A percentile compares a stretch with the other conserved stretches of the same genome.
Conservation (phyloP, 2,888 invertebrate species). For the Scotopteryx bipunctaria region DNA sequence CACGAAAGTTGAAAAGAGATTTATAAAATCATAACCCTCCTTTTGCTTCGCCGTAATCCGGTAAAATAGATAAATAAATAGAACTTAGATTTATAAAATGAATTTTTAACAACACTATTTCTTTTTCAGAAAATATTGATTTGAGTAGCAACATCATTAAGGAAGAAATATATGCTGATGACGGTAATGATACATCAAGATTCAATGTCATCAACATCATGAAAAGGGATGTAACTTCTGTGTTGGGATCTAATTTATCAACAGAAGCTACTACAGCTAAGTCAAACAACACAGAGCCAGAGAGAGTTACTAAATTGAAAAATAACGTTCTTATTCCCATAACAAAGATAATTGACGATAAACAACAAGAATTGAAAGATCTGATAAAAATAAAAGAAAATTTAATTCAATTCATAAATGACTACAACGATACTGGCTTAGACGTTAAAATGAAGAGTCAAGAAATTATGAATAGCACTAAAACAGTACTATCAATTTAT, state of each 20-base stretch:
- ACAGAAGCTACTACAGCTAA: conserved; percentile 20
- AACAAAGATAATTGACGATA: conserved; percentile 51
- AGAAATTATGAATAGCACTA: conserved; percentile 23
- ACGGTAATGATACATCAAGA: conserved; percentile 31
- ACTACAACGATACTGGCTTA: conserved; percentile 35
- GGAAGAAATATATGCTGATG: conserved; percentile 25
- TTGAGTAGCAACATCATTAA: conserved; percentile 20
- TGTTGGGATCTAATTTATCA: conserved; percentile 8
- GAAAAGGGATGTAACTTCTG: conserved; percentile 51
- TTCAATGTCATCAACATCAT: conserved; percentile 45
- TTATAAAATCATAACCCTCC: too few species aligned
- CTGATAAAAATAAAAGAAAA: conserved; percentile 51
- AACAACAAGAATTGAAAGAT: conserved; percentile 54
- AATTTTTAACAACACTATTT: not conserved
- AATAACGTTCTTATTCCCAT: conserved; percentile 49
- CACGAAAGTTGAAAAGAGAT: too few species aligned
- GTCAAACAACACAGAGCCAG: conserved; percentile 17
- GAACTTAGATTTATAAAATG: conserved; percentile 7
- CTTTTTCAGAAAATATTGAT: conserved; percentile 12
- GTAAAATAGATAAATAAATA: too few species aligned
- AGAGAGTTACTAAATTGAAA: conserved; percentile 39
- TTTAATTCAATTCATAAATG: conserved; percentile 45
- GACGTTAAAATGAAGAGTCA: conserved; percentile 25
- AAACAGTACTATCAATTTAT: conserved; percentile 42
- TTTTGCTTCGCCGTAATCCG: too few species aligned